Evolutionary conservation across 2,113 vertebrate genomes (phyloP).

Genomic region (Pteronura brasiliensis): DNA sequence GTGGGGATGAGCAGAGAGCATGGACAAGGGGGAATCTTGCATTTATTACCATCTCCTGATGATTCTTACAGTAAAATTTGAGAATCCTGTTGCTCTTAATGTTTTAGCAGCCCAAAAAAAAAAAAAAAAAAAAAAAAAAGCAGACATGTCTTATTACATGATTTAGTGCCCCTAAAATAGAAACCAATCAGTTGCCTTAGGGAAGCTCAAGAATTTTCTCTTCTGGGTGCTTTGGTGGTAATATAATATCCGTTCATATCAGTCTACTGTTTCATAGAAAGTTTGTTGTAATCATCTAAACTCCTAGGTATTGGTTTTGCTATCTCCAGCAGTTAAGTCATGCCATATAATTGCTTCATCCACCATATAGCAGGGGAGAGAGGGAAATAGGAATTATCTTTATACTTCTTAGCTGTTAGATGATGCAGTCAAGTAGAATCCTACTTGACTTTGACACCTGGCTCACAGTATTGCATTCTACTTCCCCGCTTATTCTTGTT

Average conservation of each 20-base stretch:
- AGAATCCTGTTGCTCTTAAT: not conserved
- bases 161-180: not conserved
- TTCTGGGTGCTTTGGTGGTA: not conserved
- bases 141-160: not conserved
- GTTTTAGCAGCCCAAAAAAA: not conserved
- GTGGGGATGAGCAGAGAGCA: not conserved
- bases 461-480: not conserved
- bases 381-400: not conserved
- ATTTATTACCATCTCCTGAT: not conserved
- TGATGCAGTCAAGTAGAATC: not conserved
- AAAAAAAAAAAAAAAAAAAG: not conserved
- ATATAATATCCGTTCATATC: not conserved
- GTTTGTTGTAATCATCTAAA: not conserved
- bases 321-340: not conserved
- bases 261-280: not conserved
- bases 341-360: not conserved
- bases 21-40: not conserved
- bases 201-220: not conserved
- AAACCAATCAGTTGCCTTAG: not conserved
- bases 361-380: not conserved
- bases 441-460: not conserved
- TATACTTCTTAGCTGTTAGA: not conserved
- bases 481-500: not conserved
- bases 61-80: not conserved
- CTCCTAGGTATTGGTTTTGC: not conserved